Evolutionary conservation across 2,797 vertebrate genomes (phyloP).

Genomic region (Galagoides demidoff): DNA sequence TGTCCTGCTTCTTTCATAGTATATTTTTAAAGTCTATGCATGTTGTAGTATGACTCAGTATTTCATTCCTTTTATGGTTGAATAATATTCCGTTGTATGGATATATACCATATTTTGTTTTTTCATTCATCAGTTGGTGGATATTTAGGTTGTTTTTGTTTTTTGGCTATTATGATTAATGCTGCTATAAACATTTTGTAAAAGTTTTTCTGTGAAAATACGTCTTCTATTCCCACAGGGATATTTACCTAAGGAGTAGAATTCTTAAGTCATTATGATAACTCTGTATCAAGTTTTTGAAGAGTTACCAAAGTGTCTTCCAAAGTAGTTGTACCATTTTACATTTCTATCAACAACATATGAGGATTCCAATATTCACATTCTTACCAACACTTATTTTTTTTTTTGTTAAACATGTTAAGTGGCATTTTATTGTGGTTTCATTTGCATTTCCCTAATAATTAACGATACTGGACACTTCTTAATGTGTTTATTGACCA

Average conservation of each 20-base stretch:
- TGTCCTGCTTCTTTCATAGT: constrained; percentile 23
- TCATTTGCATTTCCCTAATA: constrained; percentile 38
- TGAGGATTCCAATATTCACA: not conserved
- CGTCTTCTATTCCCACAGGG: constrained; percentile 16
- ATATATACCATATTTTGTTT: constrained; percentile 26
- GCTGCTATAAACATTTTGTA: not conserved
- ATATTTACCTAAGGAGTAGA: not conserved
- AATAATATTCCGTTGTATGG: not conserved
- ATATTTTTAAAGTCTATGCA: constrained; percentile 31
- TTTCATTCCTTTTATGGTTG: not conserved
- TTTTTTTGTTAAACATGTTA: not conserved
- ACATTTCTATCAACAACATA: not conserved
- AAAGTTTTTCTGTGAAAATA: not conserved
- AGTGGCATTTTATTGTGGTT: constrained; percentile 5
- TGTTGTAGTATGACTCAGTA: not conserved
- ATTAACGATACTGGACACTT: not conserved
- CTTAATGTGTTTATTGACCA: not conserved
- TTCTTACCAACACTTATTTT: not conserved
- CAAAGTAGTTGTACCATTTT: not conserved
- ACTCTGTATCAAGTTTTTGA: not conserved
- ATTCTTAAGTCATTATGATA: constrained; percentile 3
- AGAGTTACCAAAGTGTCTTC: not conserved
- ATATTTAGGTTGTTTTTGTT: not conserved
- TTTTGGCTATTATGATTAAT: constrained; percentile 14
- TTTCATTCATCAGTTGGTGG: not conserved